Conservation (phyloP, 2,113 vertebrate genomes). For the Tragelaphus strepsiceros region DNA sequence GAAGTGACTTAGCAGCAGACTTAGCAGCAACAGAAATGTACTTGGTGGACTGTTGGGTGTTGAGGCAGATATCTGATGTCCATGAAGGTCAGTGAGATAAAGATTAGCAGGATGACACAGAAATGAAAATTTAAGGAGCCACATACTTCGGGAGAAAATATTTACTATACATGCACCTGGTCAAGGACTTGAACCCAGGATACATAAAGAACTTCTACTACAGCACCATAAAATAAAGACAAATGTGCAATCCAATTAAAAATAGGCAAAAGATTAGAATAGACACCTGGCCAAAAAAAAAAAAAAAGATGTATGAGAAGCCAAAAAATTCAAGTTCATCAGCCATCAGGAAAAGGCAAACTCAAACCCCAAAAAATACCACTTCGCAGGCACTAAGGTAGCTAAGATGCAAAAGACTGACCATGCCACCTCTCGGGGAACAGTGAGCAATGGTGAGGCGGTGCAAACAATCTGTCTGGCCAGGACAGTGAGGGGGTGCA, state of each 20-base stretch:
- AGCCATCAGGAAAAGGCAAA: neutral
- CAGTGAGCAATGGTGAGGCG: rapidly evolving
- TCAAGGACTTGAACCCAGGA: neutral
- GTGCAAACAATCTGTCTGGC: neutral
- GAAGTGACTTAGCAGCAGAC: no score
- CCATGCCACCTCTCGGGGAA: rapidly evolving
- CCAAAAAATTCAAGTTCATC: neutral
- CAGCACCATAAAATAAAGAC: neutral
- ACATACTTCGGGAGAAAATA: neutral
- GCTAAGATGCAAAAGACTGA: neutral
- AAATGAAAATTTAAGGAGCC: neutral
- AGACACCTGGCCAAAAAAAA: neutral
- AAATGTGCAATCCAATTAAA: neutral
- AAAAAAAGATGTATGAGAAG: neutral
- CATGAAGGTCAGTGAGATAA: neutral
- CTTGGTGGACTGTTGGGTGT: neutral
- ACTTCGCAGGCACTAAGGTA: rapidly evolving
- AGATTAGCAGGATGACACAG: neutral
- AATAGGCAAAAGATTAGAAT: neutral
- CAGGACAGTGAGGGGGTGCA: neutral
- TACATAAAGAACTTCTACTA: neutral
- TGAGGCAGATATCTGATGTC: neutral
- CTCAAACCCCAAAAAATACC: neutral
- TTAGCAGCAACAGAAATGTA: neutral
- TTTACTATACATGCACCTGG: neutral